A percentile compares a stretch with the other conserved stretches of the same genome.
phyloP scores from a whole-genome alignment of 2,888 invertebrate genomes.

The Aspidiotus rigidus region DNA sequence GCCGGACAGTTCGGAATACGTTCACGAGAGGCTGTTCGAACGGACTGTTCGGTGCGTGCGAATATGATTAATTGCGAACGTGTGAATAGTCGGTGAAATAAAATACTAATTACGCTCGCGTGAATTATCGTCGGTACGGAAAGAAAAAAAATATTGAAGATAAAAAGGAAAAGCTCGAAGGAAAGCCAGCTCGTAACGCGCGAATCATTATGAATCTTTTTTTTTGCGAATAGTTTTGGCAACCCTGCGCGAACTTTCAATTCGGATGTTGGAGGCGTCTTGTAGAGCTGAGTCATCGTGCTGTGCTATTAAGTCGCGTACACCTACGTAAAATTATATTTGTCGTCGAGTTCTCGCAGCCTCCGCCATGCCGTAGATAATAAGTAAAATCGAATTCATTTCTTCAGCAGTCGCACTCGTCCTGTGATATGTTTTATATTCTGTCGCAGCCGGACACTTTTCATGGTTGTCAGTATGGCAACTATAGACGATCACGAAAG shows the following conservation, averaged over 20 bases:
- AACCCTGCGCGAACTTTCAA: conserved; percentile 29
- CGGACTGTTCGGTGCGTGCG: neutral
- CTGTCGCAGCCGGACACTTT: conserved; percentile 30
- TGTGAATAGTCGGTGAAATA: too few species aligned
- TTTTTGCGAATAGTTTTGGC: conserved; percentile 9
- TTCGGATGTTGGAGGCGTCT: conserved; percentile 31
- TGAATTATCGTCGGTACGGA: too few species aligned
- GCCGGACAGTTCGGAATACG: neutral
- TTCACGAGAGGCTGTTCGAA: conserved; percentile 4
- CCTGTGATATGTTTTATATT: conserved; percentile 32
- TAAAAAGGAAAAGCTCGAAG: too few species aligned
- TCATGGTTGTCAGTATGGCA: conserved; percentile 49
- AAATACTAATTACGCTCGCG: too few species aligned
- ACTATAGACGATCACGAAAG: conserved; percentile 77
- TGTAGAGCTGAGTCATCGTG: conserved; percentile 31
- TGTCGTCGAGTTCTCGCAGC: neutral
- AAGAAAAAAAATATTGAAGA: too few species aligned
- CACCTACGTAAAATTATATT: conserved; percentile 14
- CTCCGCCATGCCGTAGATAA: conserved; percentile 19
- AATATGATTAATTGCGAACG: neutral
- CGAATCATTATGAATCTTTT: neutral
- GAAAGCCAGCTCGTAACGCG: too few species aligned
- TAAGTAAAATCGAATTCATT: neutral
- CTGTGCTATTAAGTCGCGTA: conserved; percentile 11
- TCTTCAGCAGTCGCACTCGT: conserved; percentile 17